Conservation (phyloP, 2,113 vertebrate species). For the Amazona vittata region DNA sequence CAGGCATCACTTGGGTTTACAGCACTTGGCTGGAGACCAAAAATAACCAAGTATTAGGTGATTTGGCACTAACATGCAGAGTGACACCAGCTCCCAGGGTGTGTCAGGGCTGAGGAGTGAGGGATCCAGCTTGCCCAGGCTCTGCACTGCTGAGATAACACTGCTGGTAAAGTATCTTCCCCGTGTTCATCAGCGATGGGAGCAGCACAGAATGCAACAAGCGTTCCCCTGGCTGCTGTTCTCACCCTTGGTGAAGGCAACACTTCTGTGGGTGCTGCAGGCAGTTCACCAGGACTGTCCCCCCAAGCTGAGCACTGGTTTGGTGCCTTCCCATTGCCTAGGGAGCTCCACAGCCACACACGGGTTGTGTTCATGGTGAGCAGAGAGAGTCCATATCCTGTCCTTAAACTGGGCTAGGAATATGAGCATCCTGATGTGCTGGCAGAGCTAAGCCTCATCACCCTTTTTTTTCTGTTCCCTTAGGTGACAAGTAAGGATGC, state of each 20-base stretch:
- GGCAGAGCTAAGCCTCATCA: slow-evolving; percentile 15
- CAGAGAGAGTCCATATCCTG: neutral
- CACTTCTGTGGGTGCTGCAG: neutral
- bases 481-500: slow-evolving; percentile 87
- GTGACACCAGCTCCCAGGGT: neutral
- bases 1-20: slow-evolving; percentile 6
- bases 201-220: slow-evolving; percentile 4
- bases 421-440: neutral
- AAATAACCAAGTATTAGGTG: neutral
- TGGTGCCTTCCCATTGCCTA: neutral
- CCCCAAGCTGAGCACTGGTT: neutral
- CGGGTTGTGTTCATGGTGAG: neutral
- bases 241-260: neutral
- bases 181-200: neutral
- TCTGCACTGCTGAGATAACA: neutral
- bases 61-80: neutral
- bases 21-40: neutral
- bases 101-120: neutral
- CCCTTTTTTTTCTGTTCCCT: slow-evolving; percentile 59
- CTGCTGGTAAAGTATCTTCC: neutral
- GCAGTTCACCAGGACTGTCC: neutral
- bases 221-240: neutral
- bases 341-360: neutral
- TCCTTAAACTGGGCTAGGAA: neutral
- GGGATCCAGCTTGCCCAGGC: neutral